Evolutionary conservation across 2,888 invertebrate species (phyloP).

Genomic region (Cephus sareptanus): DNA sequence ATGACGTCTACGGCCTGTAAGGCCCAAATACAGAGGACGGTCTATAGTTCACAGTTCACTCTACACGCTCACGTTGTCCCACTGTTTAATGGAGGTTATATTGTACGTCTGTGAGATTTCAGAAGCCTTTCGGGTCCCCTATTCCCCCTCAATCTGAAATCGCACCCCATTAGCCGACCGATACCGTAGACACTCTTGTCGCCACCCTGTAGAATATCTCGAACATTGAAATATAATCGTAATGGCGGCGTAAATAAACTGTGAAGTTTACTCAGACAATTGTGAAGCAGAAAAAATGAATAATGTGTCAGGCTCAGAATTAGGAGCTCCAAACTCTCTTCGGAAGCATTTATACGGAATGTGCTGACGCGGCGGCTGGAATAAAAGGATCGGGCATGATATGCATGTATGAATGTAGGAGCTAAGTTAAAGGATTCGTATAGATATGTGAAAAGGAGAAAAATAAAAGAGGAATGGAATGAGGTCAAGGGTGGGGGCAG

Average conservation of each 20-base stretch:
- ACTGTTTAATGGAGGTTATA: neutral
- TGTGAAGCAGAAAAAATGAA: neutral
- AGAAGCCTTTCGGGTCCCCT: neutral
- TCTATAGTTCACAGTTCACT: neutral
- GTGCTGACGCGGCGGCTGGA: neutral
- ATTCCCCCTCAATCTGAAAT: neutral
- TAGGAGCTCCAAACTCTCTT: neutral
- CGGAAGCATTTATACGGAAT: neutral
- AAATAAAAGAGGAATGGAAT: neutral
- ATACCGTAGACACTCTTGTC: neutral
- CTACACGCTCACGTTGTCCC: neutral
- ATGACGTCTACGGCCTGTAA: too few relatives aligned
- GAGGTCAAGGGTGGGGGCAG: neutral
- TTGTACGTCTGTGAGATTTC: neutral
- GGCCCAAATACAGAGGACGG: neutral
- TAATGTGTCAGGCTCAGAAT: neutral
- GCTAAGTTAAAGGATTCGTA: neutral
- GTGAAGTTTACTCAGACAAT: neutral
- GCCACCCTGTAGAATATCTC: neutral
- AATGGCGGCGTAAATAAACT: neutral
- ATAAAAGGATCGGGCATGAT: neutral
- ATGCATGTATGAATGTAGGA: neutral
- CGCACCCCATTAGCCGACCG: neutral
- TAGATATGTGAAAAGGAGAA: neutral
- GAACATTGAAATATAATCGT: neutral